Percentiles rank a stretch among this genome's conserved stretches.
Conservation (phyloP, 1,140 invertebrate species). For the Pseudomyrmex gracilis region DNA sequence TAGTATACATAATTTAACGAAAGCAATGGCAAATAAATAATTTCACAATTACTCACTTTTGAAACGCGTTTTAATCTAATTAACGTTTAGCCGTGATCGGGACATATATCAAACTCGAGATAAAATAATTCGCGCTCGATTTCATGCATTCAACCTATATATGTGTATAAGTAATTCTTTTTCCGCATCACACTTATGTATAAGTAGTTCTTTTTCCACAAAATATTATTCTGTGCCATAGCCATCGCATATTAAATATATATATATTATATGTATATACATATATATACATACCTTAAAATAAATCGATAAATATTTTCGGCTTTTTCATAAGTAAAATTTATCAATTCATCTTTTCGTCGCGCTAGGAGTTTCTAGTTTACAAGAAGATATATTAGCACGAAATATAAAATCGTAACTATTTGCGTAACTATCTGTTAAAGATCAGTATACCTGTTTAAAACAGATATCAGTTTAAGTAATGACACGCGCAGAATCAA, state of each 20-base stretch:
- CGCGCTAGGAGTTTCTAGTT: slow-evolving; percentile 5
- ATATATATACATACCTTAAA: slow-evolving; percentile 17
- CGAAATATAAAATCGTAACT: slow-evolving; percentile 29
- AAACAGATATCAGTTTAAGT: no score
- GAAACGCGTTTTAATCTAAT: slow-evolving; percentile 12
- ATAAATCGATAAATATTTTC: slow-evolving; percentile 14
- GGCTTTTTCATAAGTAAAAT: slow-evolving; percentile 21
- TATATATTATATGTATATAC: no score
- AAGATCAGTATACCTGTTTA: no score
- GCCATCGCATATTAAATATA: no score
- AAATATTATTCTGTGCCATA: neutral
- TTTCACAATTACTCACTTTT: slow-evolving; percentile 40
- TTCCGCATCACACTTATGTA: slow-evolving; percentile 19
- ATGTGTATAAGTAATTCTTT: slow-evolving; percentile 16
- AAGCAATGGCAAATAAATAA: slow-evolving; percentile 37
- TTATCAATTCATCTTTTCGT: slow-evolving; percentile 4
- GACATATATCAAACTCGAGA: neutral
- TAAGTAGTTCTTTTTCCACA: slow-evolving; percentile 19
- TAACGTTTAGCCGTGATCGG: neutral
- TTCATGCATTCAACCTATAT: neutral
- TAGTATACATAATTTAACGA: slow-evolving; percentile 35
- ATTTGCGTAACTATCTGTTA: slow-evolving; percentile 22
- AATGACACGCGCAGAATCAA: slow-evolving; percentile 12
- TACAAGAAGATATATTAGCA: neutral
- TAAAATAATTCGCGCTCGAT: neutral